Evolutionary conservation across 2,113 vertebrate species (phyloP).

Genomic region (Camarhynchus parvulus): DNA sequence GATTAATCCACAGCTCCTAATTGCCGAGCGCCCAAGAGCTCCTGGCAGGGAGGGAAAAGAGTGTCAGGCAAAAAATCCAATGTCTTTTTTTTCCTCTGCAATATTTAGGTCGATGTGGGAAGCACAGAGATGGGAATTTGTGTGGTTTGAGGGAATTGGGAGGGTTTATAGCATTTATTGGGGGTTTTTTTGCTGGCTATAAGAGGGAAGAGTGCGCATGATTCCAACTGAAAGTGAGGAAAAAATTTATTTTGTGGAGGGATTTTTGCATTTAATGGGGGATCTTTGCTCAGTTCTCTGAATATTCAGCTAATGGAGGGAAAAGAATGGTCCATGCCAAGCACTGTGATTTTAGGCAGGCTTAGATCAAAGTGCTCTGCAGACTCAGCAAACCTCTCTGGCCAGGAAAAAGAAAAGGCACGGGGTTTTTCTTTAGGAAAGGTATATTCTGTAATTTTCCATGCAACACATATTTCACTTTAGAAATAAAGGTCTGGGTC

Average conservation of each 20-base stretch:
- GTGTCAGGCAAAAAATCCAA: not conserved
- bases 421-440: not conserved
- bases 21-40: not conserved
- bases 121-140: not conserved
- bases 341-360: not conserved
- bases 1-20: slow-evolving; percentile 31
- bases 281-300: not conserved
- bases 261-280: not conserved
- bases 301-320: not conserved
- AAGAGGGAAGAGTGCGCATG: not conserved
- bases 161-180: not conserved
- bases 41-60: not conserved
- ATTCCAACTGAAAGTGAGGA: not conserved
- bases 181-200: not conserved
- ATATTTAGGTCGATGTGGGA: slow-evolving; percentile 16
- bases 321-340: not conserved
- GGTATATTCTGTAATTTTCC: not conserved
- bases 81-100: not conserved
- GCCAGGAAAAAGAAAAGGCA: not conserved
- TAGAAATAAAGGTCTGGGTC: not conserved
- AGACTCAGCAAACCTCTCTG: slow-evolving; percentile 10
- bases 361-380: slow-evolving; percentile 2
- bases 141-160: not conserved
- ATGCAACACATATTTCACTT: not conserved
- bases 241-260: not conserved